These are phyloP conservation scores for Helleia helle DNA, from an alignment of 2,888 invertebrate species.

Conservation along the genomic window DNA sequence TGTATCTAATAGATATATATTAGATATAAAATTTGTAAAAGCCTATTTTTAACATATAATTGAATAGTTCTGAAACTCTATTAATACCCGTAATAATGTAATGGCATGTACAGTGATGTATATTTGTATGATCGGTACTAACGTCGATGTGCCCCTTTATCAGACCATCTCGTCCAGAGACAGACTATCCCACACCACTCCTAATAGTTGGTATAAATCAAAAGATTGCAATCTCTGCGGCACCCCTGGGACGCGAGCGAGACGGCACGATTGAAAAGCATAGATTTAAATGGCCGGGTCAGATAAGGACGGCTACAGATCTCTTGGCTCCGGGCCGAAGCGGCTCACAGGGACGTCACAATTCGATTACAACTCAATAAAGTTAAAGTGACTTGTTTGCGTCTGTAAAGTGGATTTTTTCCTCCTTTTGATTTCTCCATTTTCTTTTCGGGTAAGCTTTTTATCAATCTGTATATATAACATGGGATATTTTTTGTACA, in stretches of 20 bases:
- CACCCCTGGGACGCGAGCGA: constrained; percentile 72
- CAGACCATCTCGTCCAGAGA: constrained; percentile 58
- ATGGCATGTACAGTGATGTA: too few relatives aligned
- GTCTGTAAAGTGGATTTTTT: constrained; percentile 72
- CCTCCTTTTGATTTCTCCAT: constrained; percentile 57
- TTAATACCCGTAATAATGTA: too few relatives aligned
- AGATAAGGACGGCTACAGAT: constrained; percentile 70
- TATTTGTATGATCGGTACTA: constrained; percentile 63
- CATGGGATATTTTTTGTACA: not conserved
- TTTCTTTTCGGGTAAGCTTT: constrained; percentile 31
- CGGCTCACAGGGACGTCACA: constrained; percentile 67
- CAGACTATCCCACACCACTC: constrained; percentile 65
- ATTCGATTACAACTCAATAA: constrained; percentile 75
- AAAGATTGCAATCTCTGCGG: constrained; percentile 73
- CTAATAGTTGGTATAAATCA: constrained; percentile 75
- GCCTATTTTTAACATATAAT: too few relatives aligned
- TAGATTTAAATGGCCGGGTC: constrained; percentile 71
- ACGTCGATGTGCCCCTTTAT: constrained; percentile 62
- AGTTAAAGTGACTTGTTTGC: constrained; percentile 74
- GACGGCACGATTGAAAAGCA: constrained; percentile 73
- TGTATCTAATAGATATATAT: too few relatives aligned
- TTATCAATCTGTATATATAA: constrained; percentile 9
- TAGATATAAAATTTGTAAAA: too few relatives aligned
- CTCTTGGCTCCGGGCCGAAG: constrained; percentile 47
- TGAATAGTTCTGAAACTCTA: too few relatives aligned